Base-by-base conservation (phyloP, 1,140 invertebrate genomes). In the Neuroterus valhalla region DNA sequence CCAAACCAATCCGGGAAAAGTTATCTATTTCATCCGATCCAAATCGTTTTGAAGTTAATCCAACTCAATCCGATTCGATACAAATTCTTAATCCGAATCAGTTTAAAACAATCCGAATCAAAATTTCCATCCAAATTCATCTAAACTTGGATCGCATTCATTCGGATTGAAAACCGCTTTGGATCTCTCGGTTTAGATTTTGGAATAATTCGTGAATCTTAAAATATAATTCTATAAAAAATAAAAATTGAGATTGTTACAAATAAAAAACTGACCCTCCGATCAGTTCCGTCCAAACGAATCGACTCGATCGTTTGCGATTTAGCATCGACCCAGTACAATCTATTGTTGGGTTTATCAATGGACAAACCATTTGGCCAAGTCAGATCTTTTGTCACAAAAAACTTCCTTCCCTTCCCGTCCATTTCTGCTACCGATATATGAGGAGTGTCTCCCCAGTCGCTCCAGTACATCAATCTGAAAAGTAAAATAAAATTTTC, bases 341-440 rank as follows among this genome's bases (percentile, higher is more conserved):
- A 89, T 66, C 96, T 91, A 19, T 94, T 90, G 75, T 95, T 96
- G 17, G 95, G 93, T 83, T 94, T 94, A 87, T 99, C 98, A 62
- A 99, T 90, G 2, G 96, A 93, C 10, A 99, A 89, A 2, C 96
- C 96, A 86, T 96, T 98, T 0, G 98, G 97, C 95, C 96, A 98
- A 1, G 94, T 91, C 19, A 98, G 91, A 0, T 93, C 84, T 2
- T 89, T 86, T 0, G 91, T 90, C 0, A 91, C 76, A 0, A 89
- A 84, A 42, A 85, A 72, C 70, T 86, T 86, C 15, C 91, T 89
- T 62, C 93, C 88, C 1, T 91, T 91, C 0, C 97, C 97, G 87
- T 99, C 97, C 96, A 98, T 96, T 15, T 93, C 92, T 10, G 96
- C 93, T n/a, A 91, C 87, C 72, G 93, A 94, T 75, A 98, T 97